These are phyloP conservation scores for Charadrius vociferus DNA, from an alignment of 2,113 vertebrate genomes.

Conservation along the genomic window DNA sequence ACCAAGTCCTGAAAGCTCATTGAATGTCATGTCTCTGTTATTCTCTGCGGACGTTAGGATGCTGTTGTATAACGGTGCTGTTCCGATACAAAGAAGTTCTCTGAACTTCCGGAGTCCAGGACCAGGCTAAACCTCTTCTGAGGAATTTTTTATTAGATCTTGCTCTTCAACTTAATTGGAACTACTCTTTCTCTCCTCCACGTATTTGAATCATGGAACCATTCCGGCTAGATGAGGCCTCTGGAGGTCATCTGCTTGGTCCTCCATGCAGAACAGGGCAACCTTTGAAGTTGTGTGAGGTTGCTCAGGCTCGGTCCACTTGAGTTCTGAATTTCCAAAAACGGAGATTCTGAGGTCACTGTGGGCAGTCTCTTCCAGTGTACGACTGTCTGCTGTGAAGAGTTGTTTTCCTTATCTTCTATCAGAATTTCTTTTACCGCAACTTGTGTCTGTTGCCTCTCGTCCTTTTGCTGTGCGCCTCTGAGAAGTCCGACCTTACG, in stretches of 20 bases:
- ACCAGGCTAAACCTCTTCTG: background rate
- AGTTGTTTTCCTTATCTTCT: background rate
- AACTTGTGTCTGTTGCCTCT: background rate
- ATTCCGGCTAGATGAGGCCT: background rate
- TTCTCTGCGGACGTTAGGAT: background rate
- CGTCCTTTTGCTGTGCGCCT: background rate
- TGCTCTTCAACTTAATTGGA: background rate
- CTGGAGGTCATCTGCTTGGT: background rate
- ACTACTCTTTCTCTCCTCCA: background rate
- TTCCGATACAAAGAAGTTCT: background rate
- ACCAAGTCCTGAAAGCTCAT: background rate
- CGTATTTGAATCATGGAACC: background rate
- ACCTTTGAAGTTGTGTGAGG: background rate
- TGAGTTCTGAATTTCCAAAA: background rate
- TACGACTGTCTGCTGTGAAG: background rate
- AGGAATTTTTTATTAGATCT: background rate
- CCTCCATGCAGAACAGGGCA: background rate
- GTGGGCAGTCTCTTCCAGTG: background rate
- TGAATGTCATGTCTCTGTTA: rapidly evolving
- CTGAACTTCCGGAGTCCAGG: background rate
- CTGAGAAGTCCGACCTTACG: background rate
- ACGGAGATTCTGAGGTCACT: background rate
- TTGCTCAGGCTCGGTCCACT: background rate
- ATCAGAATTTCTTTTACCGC: background rate
- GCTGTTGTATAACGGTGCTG: background rate